Conservation (phyloP, 2,888 invertebrate species). For the Uloborus plumipes region DNA sequence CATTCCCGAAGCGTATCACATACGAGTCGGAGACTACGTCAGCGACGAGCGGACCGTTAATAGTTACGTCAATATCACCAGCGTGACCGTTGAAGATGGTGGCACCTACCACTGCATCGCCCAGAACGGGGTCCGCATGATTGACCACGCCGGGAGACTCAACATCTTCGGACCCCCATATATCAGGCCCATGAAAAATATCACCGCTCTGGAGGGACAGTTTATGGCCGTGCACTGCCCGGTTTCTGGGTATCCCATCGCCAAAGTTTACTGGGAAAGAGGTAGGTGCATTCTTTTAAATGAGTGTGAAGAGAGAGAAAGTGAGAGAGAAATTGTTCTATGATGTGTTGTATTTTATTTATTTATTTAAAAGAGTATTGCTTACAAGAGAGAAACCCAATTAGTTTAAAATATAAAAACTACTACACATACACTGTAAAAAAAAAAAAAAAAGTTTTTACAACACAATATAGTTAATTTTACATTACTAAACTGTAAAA, state of each 20-base stretch:
- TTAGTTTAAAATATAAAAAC: too few relatives aligned
- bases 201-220: conserved; percentile 84
- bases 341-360: background rate
- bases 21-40: conserved; percentile 69
- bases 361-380: too few relatives aligned
- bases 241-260: conserved; percentile 88
- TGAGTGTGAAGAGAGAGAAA: conserved; percentile 23
- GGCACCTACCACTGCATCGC: conserved; percentile 71
- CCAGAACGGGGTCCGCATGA: conserved; percentile 70
- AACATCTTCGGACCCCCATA: conserved; percentile 73
- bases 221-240: conserved; percentile 84
- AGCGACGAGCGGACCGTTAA: conserved; percentile 70
- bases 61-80: conserved; percentile 71
- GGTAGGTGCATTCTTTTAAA: conserved; percentile 71
- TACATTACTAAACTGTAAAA: too few relatives aligned
- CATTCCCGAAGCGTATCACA: conserved; percentile 68
- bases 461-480: too few relatives aligned
- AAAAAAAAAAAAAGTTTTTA: too few relatives aligned
- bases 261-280: conserved; percentile 85
- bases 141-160: conserved; percentile 69
- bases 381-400: too few relatives aligned
- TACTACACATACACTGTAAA: too few relatives aligned
- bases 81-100: conserved; percentile 70
- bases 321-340: conserved; percentile 14
- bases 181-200: conserved; percentile 73